Conservation (phyloP, 2,113 vertebrate genomes). For the Polypterus bichir region DNA sequence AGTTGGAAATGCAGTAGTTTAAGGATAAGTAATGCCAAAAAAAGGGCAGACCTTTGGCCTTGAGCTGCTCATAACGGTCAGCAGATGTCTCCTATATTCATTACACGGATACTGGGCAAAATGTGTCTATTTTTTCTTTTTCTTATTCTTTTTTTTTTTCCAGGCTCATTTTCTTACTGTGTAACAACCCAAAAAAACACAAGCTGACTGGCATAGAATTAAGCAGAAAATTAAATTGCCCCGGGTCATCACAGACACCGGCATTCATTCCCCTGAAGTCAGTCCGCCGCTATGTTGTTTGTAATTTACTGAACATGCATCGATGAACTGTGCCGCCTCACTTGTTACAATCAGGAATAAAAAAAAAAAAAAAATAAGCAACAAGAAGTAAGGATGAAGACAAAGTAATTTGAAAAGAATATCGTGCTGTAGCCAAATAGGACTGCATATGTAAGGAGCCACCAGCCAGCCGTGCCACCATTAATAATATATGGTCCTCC, state of each 20-base stretch:
- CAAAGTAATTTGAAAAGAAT: constrained; percentile 73
- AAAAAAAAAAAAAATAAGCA: constrained; percentile 16
- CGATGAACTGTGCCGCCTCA: constrained; percentile 75
- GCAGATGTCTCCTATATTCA: too few species aligned
- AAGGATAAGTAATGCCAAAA: constrained; percentile 21
- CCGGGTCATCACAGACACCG: constrained; percentile 88
- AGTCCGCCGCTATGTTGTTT: constrained; percentile 95
- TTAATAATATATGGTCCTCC: constrained; percentile 94
- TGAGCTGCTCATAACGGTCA: too few species aligned
- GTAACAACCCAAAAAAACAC: constrained; percentile 98
- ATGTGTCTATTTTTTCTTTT: constrained; percentile 47
- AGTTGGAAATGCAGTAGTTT: constrained; percentile 35
- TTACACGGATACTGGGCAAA: constrained; percentile 2
- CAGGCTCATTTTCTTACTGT: constrained; percentile 83
- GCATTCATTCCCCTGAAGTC: constrained; percentile 75
- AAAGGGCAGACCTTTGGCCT: background rate
- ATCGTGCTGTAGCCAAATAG: constrained; percentile 79
- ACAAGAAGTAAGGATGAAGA: constrained; percentile 28
- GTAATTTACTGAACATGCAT: constrained; percentile 99
- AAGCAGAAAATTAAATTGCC: constrained; percentile 99
- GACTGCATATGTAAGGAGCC: constrained; percentile 83
- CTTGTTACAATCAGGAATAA: constrained; percentile 70
- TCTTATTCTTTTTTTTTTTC: constrained; percentile 47
- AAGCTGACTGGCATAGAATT: constrained; percentile 99
- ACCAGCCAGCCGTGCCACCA: constrained; percentile 61